Base-by-base conservation (phyloP, 2,888 invertebrate species). In the Cloeon dipterum region DNA sequence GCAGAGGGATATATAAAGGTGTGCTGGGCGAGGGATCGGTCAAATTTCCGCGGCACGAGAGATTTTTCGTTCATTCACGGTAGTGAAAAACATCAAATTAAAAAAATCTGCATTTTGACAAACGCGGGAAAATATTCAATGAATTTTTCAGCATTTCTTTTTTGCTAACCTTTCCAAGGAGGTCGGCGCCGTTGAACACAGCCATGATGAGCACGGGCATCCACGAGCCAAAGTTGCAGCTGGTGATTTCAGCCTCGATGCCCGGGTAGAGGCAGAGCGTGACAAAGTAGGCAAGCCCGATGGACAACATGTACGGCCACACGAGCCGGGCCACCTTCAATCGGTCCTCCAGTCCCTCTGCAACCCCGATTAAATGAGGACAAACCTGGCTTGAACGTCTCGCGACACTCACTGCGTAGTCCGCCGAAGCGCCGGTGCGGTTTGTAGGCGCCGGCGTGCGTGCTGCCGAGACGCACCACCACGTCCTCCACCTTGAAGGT, bases 201-300 rank as follows among this genome's bases (percentile, higher is more conserved):
- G 85, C 74, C 82, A 89, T 88, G 40, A 89, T 64, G 29, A 88
- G 61, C 20, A 89, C 82, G 0, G 89, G 88, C 79, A 88, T 83
- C 88, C 89, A 89, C 2, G 74, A 70, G 13, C 74, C 73, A 26
- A 85, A 68, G 18, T 67, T 67, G 50, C 86, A 88, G 40, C 83
- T 85, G 11, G 73, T 67, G 20, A 89, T 76, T 54, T 89, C 88
- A 0, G 86, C 82, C 39, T 83, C 74, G 35, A 89, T 82, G 36
- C 89, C 89, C 0, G 89, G 89, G 52, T 89, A 89, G 14, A 89
- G 61, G 42, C 81, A 81, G 3, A 89, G 64, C 0, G 89, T 89
- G 1, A 86, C 82, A 52, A 85, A 82, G 53, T 89, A 89, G 2
- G 85, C 85, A 41, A 83, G 57, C 0, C 77, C 78, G 45, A 89